A percentile compares a stretch with the other conserved stretches of the same genome.
phyloP scores from a whole-genome alignment of 1,140 invertebrate genomes.

The Saccostrea echinata region DNA sequence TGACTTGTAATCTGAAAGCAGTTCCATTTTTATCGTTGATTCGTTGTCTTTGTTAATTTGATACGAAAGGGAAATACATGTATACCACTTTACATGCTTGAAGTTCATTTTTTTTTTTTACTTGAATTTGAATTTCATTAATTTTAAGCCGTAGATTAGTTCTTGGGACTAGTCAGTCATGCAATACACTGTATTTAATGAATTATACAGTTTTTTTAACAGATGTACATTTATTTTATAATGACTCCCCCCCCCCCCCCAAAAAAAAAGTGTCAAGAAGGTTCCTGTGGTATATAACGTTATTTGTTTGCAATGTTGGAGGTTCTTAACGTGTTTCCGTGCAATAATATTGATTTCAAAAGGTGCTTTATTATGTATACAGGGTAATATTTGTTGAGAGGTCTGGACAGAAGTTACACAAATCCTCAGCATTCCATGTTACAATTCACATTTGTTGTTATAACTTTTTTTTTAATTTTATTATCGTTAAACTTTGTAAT shows the following conservation, averaged over 20 bases:
- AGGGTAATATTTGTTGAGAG: not conserved
- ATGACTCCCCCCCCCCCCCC: not conserved
- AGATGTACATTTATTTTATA: not conserved
- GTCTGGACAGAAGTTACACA: not conserved
- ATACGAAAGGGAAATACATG: no score
- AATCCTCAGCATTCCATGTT: conserved; percentile 8
- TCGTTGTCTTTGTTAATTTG: no score
- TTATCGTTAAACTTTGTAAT: not conserved
- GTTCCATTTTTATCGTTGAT: no score
- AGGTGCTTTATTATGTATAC: conserved; percentile 1
- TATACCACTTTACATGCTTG: no score
- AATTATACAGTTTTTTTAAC: no score
- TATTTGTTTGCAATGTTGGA: not conserved
- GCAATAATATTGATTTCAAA: conserved; percentile 20
- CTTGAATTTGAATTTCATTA: no score
- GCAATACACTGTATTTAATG: no score
- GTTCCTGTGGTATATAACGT: not conserved
- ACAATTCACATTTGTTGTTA: conserved; percentile 3
- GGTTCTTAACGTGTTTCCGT: not conserved
- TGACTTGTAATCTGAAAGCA: no score
- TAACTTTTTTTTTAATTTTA: not conserved
- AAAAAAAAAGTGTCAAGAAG: no score
- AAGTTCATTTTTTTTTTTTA: not conserved
- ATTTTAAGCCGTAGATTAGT: no score
- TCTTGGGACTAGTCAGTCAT: no score